Base-by-base conservation (phyloP, 1,140 invertebrate species). In the Portunus trituberculatus region DNA sequence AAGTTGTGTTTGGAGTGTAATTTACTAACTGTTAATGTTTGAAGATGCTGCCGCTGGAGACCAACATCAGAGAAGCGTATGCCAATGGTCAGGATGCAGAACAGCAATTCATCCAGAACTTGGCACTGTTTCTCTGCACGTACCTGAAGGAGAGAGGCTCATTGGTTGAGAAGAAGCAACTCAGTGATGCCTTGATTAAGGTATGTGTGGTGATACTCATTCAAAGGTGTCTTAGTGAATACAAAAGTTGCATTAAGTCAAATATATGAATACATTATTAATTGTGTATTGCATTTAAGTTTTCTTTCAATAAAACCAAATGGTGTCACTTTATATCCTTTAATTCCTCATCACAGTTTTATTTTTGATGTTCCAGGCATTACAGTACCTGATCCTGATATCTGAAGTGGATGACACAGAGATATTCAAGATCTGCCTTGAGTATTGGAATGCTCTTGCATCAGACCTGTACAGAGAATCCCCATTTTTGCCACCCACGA, bases 341-440 rank as follows among this genome's bases (percentile, higher is more conserved):
- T 86, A 86, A 31, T 31, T 86, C 32, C 16, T 86, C 39, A 2
- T 39, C 39, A 31, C n/a, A 86, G 2, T 1, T 86, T 16, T 20
- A 39, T 86, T 31, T 86, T 29, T 28, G n/a, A 12, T 20, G 29
- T 97, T 97, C 8, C 96, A 98, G 97, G 98, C 99, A 4, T 97
- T 99, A 46, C 98, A 99, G 96, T 99, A 99, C 97, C 97, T 99
- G 95, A 98, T 99, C 28, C 97, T 99, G 94, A 99, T 99, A 96
- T 99, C 99, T 29, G 99, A 99, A 97, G 99, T 99, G 3, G 99
- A 99, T 96, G 99, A 99, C 97, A 99, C 99, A 0, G 99, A 99
- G 97, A 99, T 99, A 94, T 99, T 99, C 97, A 99, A 99, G 97
- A 99, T 99, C 96, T 99, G 99, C 97, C 97, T 99, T 31, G 99